phyloP scores from a whole-genome alignment of 1,140 invertebrate genomes.

The Cydia strobilella region DNA sequence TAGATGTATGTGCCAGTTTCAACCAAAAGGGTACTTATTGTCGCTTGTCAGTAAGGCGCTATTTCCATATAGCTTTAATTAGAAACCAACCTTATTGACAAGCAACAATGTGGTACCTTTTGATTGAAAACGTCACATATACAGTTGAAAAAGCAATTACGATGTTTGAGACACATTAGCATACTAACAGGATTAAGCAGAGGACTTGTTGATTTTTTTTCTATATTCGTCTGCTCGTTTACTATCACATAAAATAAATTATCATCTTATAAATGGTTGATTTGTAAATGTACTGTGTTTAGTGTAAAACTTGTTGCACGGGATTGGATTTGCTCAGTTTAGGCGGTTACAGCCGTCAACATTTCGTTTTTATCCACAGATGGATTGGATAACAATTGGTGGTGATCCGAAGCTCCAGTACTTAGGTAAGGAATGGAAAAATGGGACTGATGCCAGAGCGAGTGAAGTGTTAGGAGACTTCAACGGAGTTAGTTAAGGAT shows the following conservation, averaged over 20 bases:
- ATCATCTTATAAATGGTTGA: conserved; percentile 14
- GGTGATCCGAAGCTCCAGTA: conserved; percentile 46
- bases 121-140: too few species aligned
- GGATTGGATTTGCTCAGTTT: conserved; percentile 45
- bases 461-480: conserved; percentile 7
- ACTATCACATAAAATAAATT: too few species aligned
- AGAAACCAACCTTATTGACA: too few species aligned
- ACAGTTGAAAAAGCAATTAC: background rate
- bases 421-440: conserved; percentile 66
- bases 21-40: too few species aligned
- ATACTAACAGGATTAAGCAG: background rate
- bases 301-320: conserved; percentile 12
- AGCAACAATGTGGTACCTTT: too few species aligned
- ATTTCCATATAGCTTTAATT: too few species aligned
- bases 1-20: too few species aligned
- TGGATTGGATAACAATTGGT: conserved; percentile 53
- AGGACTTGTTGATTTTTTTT: background rate
- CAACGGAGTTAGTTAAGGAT: too few species aligned
- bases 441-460: conserved; percentile 18
- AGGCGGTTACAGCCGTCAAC: conserved; percentile 77
- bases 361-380: conserved; percentile 79
- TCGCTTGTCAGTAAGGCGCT: too few species aligned
- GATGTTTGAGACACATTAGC: background rate
- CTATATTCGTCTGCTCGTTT: too few species aligned
- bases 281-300: conserved; percentile 16